phyloP scores from a whole-genome alignment of 2,797 vertebrate species.

The Fistularia commersonii region DNA sequence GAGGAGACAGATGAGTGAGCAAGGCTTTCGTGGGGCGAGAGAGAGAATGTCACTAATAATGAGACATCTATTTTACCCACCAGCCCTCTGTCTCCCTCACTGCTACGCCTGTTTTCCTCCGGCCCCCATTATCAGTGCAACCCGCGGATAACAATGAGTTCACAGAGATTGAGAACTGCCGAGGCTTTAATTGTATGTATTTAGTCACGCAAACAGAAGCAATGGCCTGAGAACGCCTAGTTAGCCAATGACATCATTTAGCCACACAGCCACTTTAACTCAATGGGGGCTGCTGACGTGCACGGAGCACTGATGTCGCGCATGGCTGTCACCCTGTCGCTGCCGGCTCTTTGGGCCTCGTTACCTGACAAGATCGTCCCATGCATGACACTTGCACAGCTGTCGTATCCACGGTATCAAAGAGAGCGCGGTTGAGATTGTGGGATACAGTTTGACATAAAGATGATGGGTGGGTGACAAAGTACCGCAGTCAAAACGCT shows the following conservation, averaged over 20 bases:
- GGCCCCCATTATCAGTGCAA: constrained; percentile 97
- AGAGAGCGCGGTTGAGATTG: no score
- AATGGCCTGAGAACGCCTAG: constrained; percentile 98
- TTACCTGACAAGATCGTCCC: neutral
- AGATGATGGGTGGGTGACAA: no score
- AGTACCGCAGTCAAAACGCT: no score
- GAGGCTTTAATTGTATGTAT: constrained; percentile 99
- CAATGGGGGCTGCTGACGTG: constrained; percentile 83
- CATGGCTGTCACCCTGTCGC: constrained; percentile 48
- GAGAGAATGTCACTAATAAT: constrained; percentile 81
- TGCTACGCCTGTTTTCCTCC: constrained; percentile 88
- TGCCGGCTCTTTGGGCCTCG: constrained; percentile 34
- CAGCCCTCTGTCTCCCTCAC: constrained; percentile 75
- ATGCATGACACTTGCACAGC: neutral
- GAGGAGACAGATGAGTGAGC: constrained; percentile 57
- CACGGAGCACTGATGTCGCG: constrained; percentile 20
- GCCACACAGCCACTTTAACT: constrained; percentile 85
- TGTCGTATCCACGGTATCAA: no score
- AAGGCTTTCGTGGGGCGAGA: constrained; percentile 64
- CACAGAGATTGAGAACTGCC: constrained; percentile 96
- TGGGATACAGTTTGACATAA: no score
- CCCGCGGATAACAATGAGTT: constrained; percentile 98
- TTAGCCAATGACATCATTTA: constrained; percentile 96
- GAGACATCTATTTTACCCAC: constrained; percentile 88
- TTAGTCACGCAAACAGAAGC: constrained; percentile 99